Base-by-base conservation (phyloP, 2,888 invertebrate species). In the Cantharis flavilabris region DNA sequence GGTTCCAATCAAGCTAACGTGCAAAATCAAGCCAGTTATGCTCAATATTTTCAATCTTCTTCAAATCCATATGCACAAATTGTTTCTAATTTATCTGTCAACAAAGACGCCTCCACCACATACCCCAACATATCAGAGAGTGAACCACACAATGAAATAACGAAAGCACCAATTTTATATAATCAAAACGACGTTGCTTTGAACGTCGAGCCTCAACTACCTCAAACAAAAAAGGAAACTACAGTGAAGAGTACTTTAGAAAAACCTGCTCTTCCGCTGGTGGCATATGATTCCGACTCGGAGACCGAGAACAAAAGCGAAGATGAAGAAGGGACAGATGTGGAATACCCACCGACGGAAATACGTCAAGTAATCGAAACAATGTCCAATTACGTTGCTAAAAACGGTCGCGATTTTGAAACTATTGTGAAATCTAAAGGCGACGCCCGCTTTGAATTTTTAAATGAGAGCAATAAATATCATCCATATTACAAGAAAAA, bases 311-410 rank as follows among this genome's bases (percentile, higher is more conserved):
- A 83, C 3, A 83, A 82, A 80, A 77, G 71, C 9, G 80, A 82
- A 28, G 81, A 81, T 16, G 77, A 82, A 20, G 79, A 82, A 30
- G 74, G 28, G 10, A 28, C 74, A 10, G 71, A 77, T 70, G 72
- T 81, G 69, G 88, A 90, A 10, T 88, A 91, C 2, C 98, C 98
- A 0, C 94, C 97, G 0, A 93, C 94, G 4, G 97, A 97, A 83
- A 90, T 95, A 1, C 94, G 95, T 85, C 91, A 95, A 18, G 95
- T 99, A 9, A 95, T 99, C 76, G 97, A 98, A 88, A 98, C 98
- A 88, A 98, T 99, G 93, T 98, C 99, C 0, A 93, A 94, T 80
- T 98, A 98, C 88, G 98, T 99, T 0, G 95, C 97, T 1, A 96
- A 97, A 83, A 98, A 98, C 88, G 99, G 99, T 0, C 92, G 94